Evolutionary conservation across 2,888 invertebrate genomes (phyloP), one percentile per base, ranked within the genome.

Genomic region (Endotricha flammealis): DNA sequence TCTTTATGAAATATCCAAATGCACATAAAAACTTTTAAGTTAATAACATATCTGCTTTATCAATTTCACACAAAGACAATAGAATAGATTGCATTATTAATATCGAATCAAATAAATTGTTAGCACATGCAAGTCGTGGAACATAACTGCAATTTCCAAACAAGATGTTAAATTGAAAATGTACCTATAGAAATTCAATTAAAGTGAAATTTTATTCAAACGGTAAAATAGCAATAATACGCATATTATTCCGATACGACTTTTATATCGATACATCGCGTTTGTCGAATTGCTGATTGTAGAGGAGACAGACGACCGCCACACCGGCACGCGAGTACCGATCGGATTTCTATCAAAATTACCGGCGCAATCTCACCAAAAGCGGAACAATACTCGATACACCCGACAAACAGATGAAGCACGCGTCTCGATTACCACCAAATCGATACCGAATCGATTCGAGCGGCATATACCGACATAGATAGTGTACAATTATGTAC

Each of bases 391-490:
- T 44, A 46, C 44, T 45, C 45, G 50, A 34, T 34, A 41, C 44
- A 45, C 44, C 32, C 41, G 32, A 36, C 51, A 47, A n/a, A 29
- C 29, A 17, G 35, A 57, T 53, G 48, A 53, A 67, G 76, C 82
- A 81, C 79, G 80, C 78, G 80, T 78, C 71, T 67, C 64, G 53
- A 68, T 63, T 67, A 63, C 68, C 62, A 69, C 58, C 59, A 71
- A 81, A 80, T 78, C 75, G 74, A 82, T 80, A 69, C 58, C 59
- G 71, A 81, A 80, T 78, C 75, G 74, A 82, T 80, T 80, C 61
- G 74, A 71, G 61, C 59, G 53, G 70, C 71, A 61, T 50, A 68
- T 47, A 57, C 51, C 47, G 50, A 52, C 46, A 48, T 47, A 44
- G 42, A 42, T 44, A 41, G 44, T 44, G 40, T 25, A 55, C 57